Percentiles rank a stretch among this genome's conserved stretches.
phyloP scores from a whole-genome alignment of 2,888 invertebrate species.

The Lasioglossum villosulum region DNA sequence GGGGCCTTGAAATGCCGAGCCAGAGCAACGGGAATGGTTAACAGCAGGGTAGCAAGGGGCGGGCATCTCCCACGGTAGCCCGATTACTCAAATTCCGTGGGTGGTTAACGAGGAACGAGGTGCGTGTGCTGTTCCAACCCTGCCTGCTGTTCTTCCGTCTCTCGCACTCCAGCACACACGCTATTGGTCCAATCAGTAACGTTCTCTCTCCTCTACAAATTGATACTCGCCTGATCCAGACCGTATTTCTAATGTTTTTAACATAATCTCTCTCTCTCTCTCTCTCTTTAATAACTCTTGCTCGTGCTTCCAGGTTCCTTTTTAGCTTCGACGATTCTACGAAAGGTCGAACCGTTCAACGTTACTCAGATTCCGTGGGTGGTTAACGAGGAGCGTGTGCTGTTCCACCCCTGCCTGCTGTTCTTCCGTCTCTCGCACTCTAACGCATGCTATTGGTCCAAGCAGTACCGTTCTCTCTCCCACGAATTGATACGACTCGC shows the following conservation, averaged over 20 bases:
- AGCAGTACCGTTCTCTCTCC: background rate
- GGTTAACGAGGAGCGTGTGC: constrained; percentile 30
- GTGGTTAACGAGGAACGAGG: constrained; percentile 40
- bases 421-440: constrained; percentile 20
- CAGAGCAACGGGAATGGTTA: background rate
- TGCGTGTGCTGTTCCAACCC: constrained; percentile 9
- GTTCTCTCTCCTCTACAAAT: too few species aligned
- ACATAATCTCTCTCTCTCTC: too few species aligned
- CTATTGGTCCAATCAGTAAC: too few species aligned
- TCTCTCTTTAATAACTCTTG: too few species aligned
- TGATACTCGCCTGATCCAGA: too few species aligned
- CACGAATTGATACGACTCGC: constrained; percentile 5
- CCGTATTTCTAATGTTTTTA: too few species aligned
- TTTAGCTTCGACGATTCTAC: too few species aligned
- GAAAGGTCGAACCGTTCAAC: too few species aligned
- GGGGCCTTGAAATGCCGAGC: constrained; percentile 50
- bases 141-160: constrained; percentile 7
- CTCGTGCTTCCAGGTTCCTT: too few species aligned
- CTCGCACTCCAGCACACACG: background rate
- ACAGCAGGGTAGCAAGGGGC: background rate
- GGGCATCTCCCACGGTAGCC: constrained; percentile 32
- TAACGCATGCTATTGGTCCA: background rate
- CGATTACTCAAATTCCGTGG: constrained; percentile 55
- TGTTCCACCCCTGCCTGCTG: background rate
- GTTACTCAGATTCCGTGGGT: constrained; percentile 54